phyloP scores from a whole-genome alignment of 2,888 invertebrate species.

The Troides helena region DNA sequence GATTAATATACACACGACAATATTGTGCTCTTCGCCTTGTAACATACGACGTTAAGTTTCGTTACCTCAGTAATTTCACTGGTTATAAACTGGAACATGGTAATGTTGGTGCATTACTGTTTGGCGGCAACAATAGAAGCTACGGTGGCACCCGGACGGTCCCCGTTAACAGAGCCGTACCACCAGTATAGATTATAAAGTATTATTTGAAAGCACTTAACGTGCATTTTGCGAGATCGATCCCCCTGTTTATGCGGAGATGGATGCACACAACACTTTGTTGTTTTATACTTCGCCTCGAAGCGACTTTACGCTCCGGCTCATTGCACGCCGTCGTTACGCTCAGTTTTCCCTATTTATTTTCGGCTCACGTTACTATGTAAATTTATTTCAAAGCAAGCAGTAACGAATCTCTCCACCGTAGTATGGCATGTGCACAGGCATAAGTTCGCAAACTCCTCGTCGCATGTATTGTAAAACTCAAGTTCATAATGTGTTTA shows the following conservation, averaged over 20 bases:
- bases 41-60: too few species aligned
- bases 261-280: conserved; percentile 76
- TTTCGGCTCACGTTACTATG: conserved; percentile 75
- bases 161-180: too few species aligned
- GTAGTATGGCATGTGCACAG: conserved; percentile 32
- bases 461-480: conserved; percentile 19
- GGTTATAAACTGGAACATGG: too few species aligned
- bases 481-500: conserved; percentile 20
- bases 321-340: conserved; percentile 76
- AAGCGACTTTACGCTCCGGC: conserved; percentile 74
- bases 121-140: too few species aligned
- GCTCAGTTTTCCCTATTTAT: conserved; percentile 74
- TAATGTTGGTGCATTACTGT: too few species aligned
- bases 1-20: too few species aligned
- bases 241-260: conserved; percentile 68
- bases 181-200: conserved; percentile 57
- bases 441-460: conserved; percentile 26
- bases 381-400: conserved; percentile 66
- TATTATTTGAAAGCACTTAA: conserved; percentile 61
- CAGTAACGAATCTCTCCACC: conserved; percentile 45
- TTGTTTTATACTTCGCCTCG: conserved; percentile 77
- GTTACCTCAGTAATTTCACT: too few species aligned
- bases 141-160: too few species aligned
- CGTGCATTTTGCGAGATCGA: conserved; percentile 67
- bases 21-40: too few species aligned